Base-by-base conservation (phyloP, 1,140 invertebrate species). In the Gryllus bimaculatus region DNA sequence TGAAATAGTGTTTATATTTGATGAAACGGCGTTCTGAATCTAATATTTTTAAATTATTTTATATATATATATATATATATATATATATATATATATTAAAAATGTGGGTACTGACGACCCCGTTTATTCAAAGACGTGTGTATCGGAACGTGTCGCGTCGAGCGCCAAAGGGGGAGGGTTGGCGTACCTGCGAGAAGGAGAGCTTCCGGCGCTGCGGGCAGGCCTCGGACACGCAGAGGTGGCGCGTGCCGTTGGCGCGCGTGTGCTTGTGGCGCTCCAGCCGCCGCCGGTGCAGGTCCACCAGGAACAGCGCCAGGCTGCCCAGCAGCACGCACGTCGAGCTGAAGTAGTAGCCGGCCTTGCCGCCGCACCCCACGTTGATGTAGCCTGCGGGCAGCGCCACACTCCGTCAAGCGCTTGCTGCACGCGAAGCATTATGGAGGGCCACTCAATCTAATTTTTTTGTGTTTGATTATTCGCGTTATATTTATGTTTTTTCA, bases 271-370 rank as follows among this genome's bases (percentile, higher is more conserved):
- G 91, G 47, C 87, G 84, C 7, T 90, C 88, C 75, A 93, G 88
- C 81, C 90, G 92, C 78, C 92, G 87, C 79, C 91, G 88, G 83
- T 95, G 92, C 47, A 95, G 86, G 83, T 95, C 93, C 78, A 95
- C 93, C 81, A 94, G 90, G 85, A 95, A 94, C 73, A 95, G 88
- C 2, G 91, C 90, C 78, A 94, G 87, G 79, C 92, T 92, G 15
- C 93, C 93, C 73, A 93, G 88, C 47, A 94, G 86, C 13, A 93
- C 91, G 83, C 93, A 93, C 3, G 91, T 90, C 7, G 93, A 93
- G 83, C 93, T 93, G 85, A 95, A 93, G 85, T 94, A 94, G 85
- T 94, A 95, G 8, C 93, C 93, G 10, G 91, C 89, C 82, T 93
- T 91, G 80, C 91, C 90, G 21, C 92, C 92, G 82, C 89, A 93